Base-by-base conservation (phyloP, 2,113 vertebrate genomes). In the Entomyzon cyanotis region DNA sequence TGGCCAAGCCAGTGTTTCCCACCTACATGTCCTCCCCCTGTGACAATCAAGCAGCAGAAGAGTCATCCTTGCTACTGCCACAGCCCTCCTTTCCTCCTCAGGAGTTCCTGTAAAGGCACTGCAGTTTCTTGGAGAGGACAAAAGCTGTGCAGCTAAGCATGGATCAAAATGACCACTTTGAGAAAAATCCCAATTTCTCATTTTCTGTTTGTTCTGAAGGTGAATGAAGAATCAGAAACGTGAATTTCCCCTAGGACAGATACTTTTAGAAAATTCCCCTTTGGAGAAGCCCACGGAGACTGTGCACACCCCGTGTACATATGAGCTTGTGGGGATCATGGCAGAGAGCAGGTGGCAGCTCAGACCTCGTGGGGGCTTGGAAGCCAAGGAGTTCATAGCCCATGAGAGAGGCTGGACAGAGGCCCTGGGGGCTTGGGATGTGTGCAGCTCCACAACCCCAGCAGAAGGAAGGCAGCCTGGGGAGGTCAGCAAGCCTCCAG, bases 401-500 rank as follows among this genome's bases (percentile, higher is more conserved):
- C 64, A 63, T 0, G 7, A 30, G 41, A 12, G 1, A 1, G 27
- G 35, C n/a, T 0, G 1, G 46, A 42, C 1, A 1, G 4, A 86
- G 15, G 4, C n/a, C 46, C 6, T 11, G 35, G 28, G 22, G 44
- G 25, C 37, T 44, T 18, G 37, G 31, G 46, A 24, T 10, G 11
- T 0, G 0, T 4, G n/a, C 27, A 41, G 16, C 16, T 53, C 30
- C 46, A 33, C 30, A 60, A 7, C 1, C 11, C 31, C 60, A 44
- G 3, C 47, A 25, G 7, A 1, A 1, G 63, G 30, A 50, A 50
- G 18, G 46, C 11, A 65, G 42, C 33, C 46, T n/a, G 42, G 9
- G 17, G 35, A 59, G 25, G 25, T 49, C 74, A 75, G 39, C 24
- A 35, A 82, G 39, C 16, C 47, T 46, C 42, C 55, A 27, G 46